phyloP scores from a whole-genome alignment of 2,888 invertebrate genomes.

The Suillia variegata region DNA sequence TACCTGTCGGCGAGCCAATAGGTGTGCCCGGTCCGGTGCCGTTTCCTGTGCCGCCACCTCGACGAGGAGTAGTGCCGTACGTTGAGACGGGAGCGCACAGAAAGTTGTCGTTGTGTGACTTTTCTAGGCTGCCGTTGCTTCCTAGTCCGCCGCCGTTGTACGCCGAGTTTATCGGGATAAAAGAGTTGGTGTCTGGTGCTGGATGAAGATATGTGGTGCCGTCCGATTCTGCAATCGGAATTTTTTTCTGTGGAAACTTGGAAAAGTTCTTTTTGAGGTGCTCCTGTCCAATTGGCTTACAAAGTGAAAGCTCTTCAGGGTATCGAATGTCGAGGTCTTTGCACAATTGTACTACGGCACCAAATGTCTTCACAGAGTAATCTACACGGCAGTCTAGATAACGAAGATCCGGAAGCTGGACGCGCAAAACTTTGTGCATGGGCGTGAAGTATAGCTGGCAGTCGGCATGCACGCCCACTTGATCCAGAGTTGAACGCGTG shows the following conservation, averaged over 20 bases:
- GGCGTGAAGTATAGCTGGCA: constrained; percentile 93
- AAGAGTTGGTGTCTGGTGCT: constrained; percentile 82
- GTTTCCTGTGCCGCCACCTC: constrained; percentile 67
- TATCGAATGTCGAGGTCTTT: constrained; percentile 91
- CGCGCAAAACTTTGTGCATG: constrained; percentile 92
- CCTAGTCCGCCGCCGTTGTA: constrained; percentile 81
- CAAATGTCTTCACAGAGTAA: constrained; percentile 95
- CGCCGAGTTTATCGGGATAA: constrained; percentile 74
- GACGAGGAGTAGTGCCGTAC: constrained; percentile 60
- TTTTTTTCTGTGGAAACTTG: constrained; percentile 66
- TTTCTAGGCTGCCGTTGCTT: constrained; percentile 66
- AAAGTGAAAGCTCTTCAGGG: constrained; percentile 94
- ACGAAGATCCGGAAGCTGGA: constrained; percentile 91
- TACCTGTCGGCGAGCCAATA: constrained; percentile 73
- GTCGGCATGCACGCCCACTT: constrained; percentile 95
- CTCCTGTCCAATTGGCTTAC: constrained; percentile 81
- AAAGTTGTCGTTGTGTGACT: constrained; percentile 59
- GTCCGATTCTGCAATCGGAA: constrained; percentile 52
- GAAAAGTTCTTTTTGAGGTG: constrained; percentile 87
- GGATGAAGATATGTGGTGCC: constrained; percentile 57
- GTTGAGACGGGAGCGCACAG: constrained; percentile 62
- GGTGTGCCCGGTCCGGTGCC: constrained; percentile 69
- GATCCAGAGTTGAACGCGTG: constrained; percentile 94
- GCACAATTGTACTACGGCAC: constrained; percentile 87
- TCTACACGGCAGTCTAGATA: constrained; percentile 90